phyloP scores from a whole-genome alignment of 2,113 vertebrate genomes.

The Panthera leo region DNA sequence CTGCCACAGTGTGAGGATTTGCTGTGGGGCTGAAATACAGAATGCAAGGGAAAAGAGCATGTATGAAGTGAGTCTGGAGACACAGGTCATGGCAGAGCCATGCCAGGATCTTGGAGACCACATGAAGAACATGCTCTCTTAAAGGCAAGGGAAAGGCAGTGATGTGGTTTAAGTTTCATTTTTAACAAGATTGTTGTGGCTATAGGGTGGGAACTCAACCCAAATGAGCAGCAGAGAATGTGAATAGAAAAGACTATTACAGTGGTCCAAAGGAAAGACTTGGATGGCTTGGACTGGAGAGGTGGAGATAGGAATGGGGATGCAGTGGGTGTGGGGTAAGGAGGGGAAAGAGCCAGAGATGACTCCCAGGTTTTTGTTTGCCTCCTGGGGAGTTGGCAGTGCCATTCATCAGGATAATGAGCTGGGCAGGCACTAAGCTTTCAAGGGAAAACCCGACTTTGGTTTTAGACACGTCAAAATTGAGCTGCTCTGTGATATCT shows the following conservation, averaged over 20 bases:
- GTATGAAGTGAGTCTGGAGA: background rate
- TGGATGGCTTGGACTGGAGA: accelerated
- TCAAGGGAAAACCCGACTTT: background rate
- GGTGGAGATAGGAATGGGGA: accelerated
- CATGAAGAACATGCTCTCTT: accelerated
- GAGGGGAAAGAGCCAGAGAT: background rate
- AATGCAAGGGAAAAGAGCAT: too few species aligned
- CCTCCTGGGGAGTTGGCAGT: background rate
- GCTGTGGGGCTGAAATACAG: too few species aligned
- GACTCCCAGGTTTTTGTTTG: background rate
- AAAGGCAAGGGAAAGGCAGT: background rate
- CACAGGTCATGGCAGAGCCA: background rate
- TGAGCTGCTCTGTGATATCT: background rate
- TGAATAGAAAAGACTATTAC: accelerated
- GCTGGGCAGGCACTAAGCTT: background rate
- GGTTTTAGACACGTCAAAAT: background rate
- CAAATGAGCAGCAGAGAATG: background rate
- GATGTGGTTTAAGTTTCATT: background rate
- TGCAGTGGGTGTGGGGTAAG: background rate
- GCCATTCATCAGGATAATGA: background rate
- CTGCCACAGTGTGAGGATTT: accelerated
- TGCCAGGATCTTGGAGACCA: too few species aligned
- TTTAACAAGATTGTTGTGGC: background rate
- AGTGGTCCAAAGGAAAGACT: background rate
- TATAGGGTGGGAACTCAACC: background rate